Base-by-base conservation (phyloP, 92 coral and sea anemone species). In the Actinernus sp. region DNA sequence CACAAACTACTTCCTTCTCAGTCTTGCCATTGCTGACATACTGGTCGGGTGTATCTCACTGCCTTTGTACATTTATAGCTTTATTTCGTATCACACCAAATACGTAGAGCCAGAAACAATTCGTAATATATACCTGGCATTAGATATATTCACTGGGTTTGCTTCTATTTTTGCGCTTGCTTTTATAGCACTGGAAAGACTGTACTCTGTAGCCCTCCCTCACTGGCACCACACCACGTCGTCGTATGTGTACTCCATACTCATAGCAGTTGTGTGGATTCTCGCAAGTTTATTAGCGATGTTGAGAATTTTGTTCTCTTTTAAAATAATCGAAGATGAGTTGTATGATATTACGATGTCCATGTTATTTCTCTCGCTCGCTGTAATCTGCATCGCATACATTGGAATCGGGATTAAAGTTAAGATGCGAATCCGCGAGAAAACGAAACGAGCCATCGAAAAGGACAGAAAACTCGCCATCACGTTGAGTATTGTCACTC, bases 141-240 rank as follows among this genome's bases (percentile, higher is more conserved):
- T 85, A 49, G 96, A 90, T 55, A 62, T 90, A 18, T 90, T 80
- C 29, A 50, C 87, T 7, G 96, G 92, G 0, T 85, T 87, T 71
- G 96, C 96, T 0, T 90, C 96, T 1, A 74, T 90, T 13, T 85
- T 90, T 45, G 84, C 92, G 0, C 63, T 90, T 11, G 78, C 96
- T 2, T 49, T 61, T 27, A 90, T 90, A 1, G 73, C 96, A 1
- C 41, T 85, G 65, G 96, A 90, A 34, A 78, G 96, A 36, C 71
- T 90, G 11, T 90, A 85, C 48, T 82, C 92, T 11, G 96, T 90
- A 13, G 84, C 74, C 38, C 75, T 87, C 43, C 92, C 96, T 10
- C 78, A 66, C 57, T 76, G 88, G 72, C 96, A 90, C 41, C 89
- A 86, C 51, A 66, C 85, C 20, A 82, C 92, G 27, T 75, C 60